phyloP scores from a whole-genome alignment of 2,888 invertebrate species.

The Drosophila anomalipes region DNA sequence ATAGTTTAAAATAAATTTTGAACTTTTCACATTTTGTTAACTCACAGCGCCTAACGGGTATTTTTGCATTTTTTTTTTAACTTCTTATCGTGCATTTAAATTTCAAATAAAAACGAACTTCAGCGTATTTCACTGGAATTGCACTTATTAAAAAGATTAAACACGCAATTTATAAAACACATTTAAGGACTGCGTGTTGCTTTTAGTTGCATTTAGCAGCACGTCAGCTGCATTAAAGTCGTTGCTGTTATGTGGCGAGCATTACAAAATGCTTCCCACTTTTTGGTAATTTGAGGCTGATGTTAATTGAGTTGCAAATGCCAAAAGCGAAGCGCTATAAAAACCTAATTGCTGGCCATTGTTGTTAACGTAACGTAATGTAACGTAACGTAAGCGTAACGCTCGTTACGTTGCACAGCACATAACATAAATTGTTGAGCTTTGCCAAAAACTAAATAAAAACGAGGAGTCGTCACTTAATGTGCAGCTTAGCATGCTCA shows the following conservation, averaged over 20 bases:
- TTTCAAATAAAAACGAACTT: background rate
- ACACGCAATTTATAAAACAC: constrained; percentile 33
- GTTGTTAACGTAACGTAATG: constrained; percentile 59
- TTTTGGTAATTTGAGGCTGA: constrained; percentile 17
- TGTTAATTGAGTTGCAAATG: constrained; percentile 77
- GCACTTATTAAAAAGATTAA: constrained; percentile 63
- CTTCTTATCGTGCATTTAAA: background rate
- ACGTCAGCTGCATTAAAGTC: constrained; percentile 57
- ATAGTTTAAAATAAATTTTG: background rate
- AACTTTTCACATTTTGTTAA: background rate
- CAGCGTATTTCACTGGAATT: constrained; percentile 46
- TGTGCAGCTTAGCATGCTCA: constrained; percentile 29
- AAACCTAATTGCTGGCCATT: constrained; percentile 69
- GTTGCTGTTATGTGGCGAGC: constrained; percentile 42
- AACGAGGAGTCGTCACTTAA: constrained; percentile 6
- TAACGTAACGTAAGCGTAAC: constrained; percentile 39
- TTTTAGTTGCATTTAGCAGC: constrained; percentile 50
- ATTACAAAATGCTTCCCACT: constrained; percentile 49
- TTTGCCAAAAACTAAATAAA: constrained; percentile 14
- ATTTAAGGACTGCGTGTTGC: constrained; percentile 23
- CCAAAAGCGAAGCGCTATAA: constrained; percentile 57
- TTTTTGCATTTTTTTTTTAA: background rate
- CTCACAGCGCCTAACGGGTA: background rate
- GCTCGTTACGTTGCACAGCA: constrained; percentile 66
- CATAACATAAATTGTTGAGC: constrained; percentile 39